phyloP scores from a whole-genome alignment of 2,797 vertebrate species.

The Centroberyx gerrardi region DNA sequence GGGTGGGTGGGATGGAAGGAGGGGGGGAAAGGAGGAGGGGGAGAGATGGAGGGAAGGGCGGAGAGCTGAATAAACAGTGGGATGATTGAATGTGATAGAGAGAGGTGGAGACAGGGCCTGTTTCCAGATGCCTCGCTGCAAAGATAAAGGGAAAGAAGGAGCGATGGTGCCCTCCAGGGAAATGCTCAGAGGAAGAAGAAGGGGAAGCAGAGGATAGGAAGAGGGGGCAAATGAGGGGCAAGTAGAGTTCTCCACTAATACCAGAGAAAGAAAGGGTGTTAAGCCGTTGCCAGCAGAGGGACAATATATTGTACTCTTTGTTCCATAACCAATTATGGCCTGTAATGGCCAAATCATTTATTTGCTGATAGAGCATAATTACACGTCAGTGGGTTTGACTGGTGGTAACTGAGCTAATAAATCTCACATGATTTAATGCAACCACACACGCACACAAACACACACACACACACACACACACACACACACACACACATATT shows the following conservation, averaged over 20 bases:
- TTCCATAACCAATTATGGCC: conserved; percentile 76
- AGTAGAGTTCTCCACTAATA: conserved; percentile 39
- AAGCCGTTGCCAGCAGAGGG: conserved; percentile 48
- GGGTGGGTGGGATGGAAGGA: conserved; percentile 29
- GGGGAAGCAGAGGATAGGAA: conserved; percentile 53
- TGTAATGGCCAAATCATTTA: conserved; percentile 79
- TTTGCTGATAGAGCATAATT: conserved; percentile 81
- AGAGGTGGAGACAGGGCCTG: conserved; percentile 69
- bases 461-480: conserved; percentile 15
- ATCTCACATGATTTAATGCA: conserved; percentile 72
- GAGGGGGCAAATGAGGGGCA: conserved; percentile 69
- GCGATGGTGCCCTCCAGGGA: conserved; percentile 63
- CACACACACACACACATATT: neutral
- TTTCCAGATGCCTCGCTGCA: conserved; percentile 73
- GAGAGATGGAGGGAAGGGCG: conserved; percentile 51
- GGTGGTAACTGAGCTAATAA: conserved; percentile 72
- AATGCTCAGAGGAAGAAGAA: conserved; percentile 52
- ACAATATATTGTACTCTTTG: conserved; percentile 63
- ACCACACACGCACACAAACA: conserved; percentile 21
- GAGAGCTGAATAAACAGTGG: conserved; percentile 70
- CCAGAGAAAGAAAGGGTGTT: conserved; percentile 37
- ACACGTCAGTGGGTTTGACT: conserved; percentile 70
- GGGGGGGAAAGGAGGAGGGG: conserved; percentile 33
- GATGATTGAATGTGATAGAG: conserved; percentile 76
- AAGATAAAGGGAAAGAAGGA: conserved; percentile 73